Evolutionary conservation across 2,888 invertebrate species (phyloP).

Genomic region (Scaptomyza reducta): DNA sequence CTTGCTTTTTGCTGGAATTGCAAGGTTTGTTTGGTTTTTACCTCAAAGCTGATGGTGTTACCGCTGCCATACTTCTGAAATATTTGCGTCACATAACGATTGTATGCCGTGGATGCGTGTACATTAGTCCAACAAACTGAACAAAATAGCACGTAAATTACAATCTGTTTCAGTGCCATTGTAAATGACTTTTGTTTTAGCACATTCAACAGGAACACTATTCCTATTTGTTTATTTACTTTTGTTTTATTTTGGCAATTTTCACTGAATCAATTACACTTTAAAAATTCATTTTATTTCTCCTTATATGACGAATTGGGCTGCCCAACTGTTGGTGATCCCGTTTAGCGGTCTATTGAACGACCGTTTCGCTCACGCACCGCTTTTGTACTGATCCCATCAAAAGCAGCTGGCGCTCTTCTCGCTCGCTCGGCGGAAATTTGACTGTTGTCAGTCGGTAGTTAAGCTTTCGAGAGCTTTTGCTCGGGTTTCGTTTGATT

Average conservation of each 20-base stretch:
- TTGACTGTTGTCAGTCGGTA: constrained; percentile 28
- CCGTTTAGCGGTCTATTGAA: constrained; percentile 58
- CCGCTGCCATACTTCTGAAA: constrained; percentile 84
- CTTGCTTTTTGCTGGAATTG: neutral
- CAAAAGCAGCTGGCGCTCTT: constrained; percentile 12
- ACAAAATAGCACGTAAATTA: constrained; percentile 31
- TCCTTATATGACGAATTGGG: constrained; percentile 6
- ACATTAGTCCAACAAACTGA: constrained; percentile 9
- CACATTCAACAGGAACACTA: constrained; percentile 14
- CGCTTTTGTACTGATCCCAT: constrained; percentile 64
- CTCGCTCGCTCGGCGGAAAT: constrained; percentile 33
- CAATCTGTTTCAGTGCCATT: constrained; percentile 49
- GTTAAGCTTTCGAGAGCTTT: constrained; percentile 59
- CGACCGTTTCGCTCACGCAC: constrained; percentile 48
- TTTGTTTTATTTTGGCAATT: constrained; percentile 20
- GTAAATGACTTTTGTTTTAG: constrained; percentile 21
- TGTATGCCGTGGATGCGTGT: constrained; percentile 79
- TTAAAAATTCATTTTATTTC: constrained; percentile 42
- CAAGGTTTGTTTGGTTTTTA: constrained; percentile 45
- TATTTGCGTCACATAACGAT: constrained; percentile 83
- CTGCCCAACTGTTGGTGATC: constrained; percentile 32
- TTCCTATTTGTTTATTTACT: neutral
- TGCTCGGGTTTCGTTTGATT: constrained; percentile 2
- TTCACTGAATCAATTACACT: constrained; percentile 15
- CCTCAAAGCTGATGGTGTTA: constrained; percentile 83